Base-by-base conservation (phyloP, 2,113 vertebrate genomes). In the Gracilinanus agilis region DNA sequence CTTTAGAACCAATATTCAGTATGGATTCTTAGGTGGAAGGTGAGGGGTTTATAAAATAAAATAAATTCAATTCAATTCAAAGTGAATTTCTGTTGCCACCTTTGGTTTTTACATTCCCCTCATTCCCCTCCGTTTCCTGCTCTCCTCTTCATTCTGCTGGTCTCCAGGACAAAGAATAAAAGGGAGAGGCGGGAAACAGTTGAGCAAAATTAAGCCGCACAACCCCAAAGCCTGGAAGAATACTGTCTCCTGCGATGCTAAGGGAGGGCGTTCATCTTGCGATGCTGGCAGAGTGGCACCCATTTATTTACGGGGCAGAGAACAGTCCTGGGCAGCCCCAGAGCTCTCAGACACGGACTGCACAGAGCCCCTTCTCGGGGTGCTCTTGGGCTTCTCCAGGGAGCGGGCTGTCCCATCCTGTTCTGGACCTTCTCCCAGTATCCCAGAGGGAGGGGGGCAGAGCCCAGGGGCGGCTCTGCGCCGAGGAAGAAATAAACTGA, bases 241-340 rank as follows among this genome's bases (percentile, higher is more conserved):
- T 0, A n/a, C 1, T 1, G 2, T 34, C 67, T 83, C 34, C 1
- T n/a, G 2, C 29, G n/a, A 34, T n/a, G 1, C 67, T 40, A n/a
- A n/a, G n/a, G n/a, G 67, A 83, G 34, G 21, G 67, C 3, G 29
- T 67, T 29, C 3, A 29, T 11, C 58, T 67, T 67, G 58, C 58
- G 29, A 3, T 67, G 29, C 13, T 34, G 27, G 11, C 34, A 2
- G 3, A 67, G 34, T 61, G 27, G 27, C 1, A 3, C 5, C 58
- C 56, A 8, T 3, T 58, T 27, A 25, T 25, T 27, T 27, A 9
- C 25, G 9, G 2, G 56, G 25, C 58, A 61, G 27, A 61, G 29
- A 34, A 34, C 2, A 3, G 13, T 75, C 58, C 34, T 75, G 3
- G 56, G 56, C 56, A n/a, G n/a, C n/a, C n/a, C n/a, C n/a, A n/a